These are phyloP conservation scores for Hycleus phaleratus DNA, from an alignment of 1,140 invertebrate species.

Conservation along the genomic window DNA sequence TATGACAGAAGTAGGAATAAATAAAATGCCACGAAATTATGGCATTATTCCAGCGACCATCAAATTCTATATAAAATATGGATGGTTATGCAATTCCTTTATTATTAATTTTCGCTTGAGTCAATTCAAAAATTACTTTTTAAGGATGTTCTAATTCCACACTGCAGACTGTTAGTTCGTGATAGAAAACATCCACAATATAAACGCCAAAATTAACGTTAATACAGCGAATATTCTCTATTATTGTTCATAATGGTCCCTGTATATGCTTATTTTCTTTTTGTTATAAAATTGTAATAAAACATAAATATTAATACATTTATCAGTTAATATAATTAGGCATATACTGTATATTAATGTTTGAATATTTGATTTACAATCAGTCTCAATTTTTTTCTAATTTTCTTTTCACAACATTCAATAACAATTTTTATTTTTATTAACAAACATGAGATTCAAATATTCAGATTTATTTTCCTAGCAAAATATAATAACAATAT, in stretches of 20 bases:
- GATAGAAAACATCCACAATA: too few species aligned
- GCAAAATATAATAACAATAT: background rate
- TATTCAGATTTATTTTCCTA: background rate
- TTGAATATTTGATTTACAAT: slow-evolving; percentile 17
- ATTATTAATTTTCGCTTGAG: slow-evolving; percentile 1
- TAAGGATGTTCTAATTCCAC: background rate
- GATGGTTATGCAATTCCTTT: slow-evolving; percentile 17
- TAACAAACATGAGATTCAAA: background rate
- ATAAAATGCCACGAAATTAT: background rate
- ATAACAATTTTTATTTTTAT: background rate
- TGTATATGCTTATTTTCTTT: background rate
- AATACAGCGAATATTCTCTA: too few species aligned
- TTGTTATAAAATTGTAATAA: background rate
- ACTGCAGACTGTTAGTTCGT: too few species aligned
- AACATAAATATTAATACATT: slow-evolving; percentile 6
- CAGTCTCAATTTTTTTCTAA: slow-evolving; percentile 11
- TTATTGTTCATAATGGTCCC: slow-evolving; percentile 2
- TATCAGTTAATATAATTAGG: slow-evolving; percentile 3
- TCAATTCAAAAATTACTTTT: background rate
- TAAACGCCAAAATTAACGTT: too few species aligned
- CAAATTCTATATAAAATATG: slow-evolving; percentile 5
- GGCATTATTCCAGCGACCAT: too few species aligned
- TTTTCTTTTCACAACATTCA: slow-evolving; percentile 6
- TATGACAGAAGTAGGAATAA: background rate
- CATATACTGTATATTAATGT: slow-evolving; percentile 3